Base-by-base conservation (phyloP, 1,140 invertebrate species). In the Cyrtorhinus lividipennis region DNA sequence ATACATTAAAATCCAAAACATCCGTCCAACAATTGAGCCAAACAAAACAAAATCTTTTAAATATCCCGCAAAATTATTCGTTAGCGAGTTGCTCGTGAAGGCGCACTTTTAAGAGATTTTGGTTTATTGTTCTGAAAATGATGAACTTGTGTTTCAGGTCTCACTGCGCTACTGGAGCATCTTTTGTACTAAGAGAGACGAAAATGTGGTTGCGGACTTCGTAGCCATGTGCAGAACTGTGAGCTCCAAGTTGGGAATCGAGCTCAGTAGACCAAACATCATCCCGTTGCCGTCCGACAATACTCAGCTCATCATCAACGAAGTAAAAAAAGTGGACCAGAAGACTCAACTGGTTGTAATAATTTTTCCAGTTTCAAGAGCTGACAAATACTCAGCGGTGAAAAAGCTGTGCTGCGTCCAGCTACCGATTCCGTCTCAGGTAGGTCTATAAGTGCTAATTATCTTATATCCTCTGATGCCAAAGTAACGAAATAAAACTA, bases 371-470 rank as follows among this genome's bases (percentile, higher is more conserved):
- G 84, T 83, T 0, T 76, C 79, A 20, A 75, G 92, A 61, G 86
- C 89, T 65, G 93, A 97, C 71, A 76, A 90, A 22, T 98, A 98
- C 70, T 75, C 82, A 1, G 84, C 88, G 0, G 82, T 97, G 0
- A 98, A 97, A 74, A 90, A 86, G 69, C 74, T 92, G 0, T 94
- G 90, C 69, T 93, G 88, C 69, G 77, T 83, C 12, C 87, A 95
- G 62, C 77, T 78, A 15, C 87, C 90, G 1, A 72, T 94, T 23
- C 79, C 89, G 0, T 89, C 87, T 0, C 89, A 94, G 76, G 83
- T 84, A 73, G 68, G 3, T 8, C 38, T 8, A 8, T n/a, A 10
- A 10, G 38, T 8, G n/a, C n/a, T 8, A n/a, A 10, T 8, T 44
- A n/a, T 44, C n/a, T 8, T 8, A n/a, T 44, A n/a, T 44, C 38